phyloP scores from a whole-genome alignment of 2,113 vertebrate species.

The Corythoichthys intestinalis region DNA sequence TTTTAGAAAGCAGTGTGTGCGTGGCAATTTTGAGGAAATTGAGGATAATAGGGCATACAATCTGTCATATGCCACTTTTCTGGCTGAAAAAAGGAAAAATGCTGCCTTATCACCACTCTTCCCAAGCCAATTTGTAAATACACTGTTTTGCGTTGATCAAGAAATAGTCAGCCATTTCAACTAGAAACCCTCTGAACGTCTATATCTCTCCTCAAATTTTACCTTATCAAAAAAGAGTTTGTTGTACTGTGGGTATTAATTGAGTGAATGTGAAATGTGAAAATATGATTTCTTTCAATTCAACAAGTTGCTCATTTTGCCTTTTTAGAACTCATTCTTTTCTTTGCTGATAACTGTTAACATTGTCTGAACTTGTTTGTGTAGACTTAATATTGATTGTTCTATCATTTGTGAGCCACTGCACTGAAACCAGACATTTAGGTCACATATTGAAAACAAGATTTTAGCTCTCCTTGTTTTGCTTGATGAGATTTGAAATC shows the following conservation, averaged over 20 bases:
- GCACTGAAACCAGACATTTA: too few species aligned
- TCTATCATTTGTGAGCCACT: too few species aligned
- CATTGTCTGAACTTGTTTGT: too few species aligned
- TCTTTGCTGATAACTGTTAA: too few species aligned
- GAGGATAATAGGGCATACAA: not conserved
- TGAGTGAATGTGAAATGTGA: not conserved
- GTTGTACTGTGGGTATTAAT: not conserved
- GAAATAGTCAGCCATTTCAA: not conserved
- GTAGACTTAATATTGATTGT: too few species aligned
- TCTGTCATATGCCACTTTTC: not conserved
- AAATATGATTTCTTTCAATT: not conserved
- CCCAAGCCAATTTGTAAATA: not conserved
- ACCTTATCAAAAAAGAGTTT: not conserved
- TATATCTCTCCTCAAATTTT: not conserved
- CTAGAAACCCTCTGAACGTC: not conserved
- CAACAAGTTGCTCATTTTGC: not conserved
- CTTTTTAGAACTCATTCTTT: not conserved
- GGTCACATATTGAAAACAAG: too few species aligned
- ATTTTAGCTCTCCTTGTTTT: too few species aligned
- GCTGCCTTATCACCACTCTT: not conserved
- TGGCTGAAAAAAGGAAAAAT: not conserved
- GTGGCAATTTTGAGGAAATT: not conserved
- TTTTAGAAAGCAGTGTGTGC: not conserved
- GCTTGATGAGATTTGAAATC: too few species aligned
- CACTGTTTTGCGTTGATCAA: not conserved